Base-by-base conservation (phyloP, 2,888 invertebrate species). In the Andrena minutula region DNA sequence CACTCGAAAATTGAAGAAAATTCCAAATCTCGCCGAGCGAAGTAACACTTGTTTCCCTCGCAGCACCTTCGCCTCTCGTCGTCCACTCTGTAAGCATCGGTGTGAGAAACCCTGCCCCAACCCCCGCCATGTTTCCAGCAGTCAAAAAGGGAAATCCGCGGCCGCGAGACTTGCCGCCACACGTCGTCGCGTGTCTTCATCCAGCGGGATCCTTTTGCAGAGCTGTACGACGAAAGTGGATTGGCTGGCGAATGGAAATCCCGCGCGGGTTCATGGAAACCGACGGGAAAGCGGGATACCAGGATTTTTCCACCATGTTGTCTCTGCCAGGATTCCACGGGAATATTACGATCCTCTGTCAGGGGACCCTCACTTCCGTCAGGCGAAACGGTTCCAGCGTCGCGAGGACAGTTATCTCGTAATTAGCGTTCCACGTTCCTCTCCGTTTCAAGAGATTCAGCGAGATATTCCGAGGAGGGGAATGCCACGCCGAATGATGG, bases 231-330 rank as follows among this genome's bases (percentile, higher is more conserved):
- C 32, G 58, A 51, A n/a, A 56, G 47, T 26, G 60, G 68, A 60
- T 68, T 53, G 32, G 10, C 28, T n/a, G 72, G 12, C 53, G 41
- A 56, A 74, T 74, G 56, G 26, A 49, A 77, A 60, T 41, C 65
- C 41, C n/a, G n/a, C 12, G 1, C n/a, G 61, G 16, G 23, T 23
- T 20, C 49, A 28, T 10, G 63, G 41, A 23, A 58, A 47, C 49
- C 4, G 16, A 49, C 60, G 8, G 49, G n/a, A 41, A 10, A 61
- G 16, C 26, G 51, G 35, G 16, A 28, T 23, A 6, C 32, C 41
- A 23, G 12, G 56, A 56, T 23, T 56, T 56, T 56, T 56, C 23
- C 4, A 56, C 4, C 23, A 3, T 26, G 23, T 26, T 20, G 56
- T 26, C 56, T 56, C 56, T 26, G 8, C 23, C 12, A 12, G 23